These are phyloP conservation scores for Latrodectus hesperus DNA, from an alignment of 2,888 invertebrate species.

Conservation along the genomic window DNA sequence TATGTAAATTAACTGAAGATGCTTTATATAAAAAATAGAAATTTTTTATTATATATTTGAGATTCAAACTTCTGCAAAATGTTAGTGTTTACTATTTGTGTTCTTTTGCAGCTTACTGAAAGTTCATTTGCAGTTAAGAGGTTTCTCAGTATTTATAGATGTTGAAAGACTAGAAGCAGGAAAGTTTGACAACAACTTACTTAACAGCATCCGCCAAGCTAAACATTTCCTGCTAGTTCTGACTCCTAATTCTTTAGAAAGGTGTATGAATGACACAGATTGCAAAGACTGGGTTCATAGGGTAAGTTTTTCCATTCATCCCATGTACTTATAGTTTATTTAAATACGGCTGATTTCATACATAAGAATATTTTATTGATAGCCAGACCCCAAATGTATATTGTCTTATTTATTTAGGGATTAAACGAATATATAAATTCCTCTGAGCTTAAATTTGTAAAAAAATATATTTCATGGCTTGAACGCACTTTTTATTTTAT, in stretches of 20 bases:
- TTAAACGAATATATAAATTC: too few species aligned
- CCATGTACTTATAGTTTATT: too few species aligned
- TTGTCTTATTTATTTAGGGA: too few species aligned
- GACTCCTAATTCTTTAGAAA: conserved; percentile 94
- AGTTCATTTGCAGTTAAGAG: conserved; percentile 95
- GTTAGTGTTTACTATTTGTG: too few species aligned
- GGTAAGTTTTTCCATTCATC: conserved; percentile 79
- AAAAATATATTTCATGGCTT: too few species aligned
- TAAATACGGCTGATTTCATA: too few species aligned
- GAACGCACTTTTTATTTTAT: too few species aligned
- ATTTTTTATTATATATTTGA: background rate
- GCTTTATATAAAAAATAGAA: background rate
- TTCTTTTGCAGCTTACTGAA: conserved; percentile 80
- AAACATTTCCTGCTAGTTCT: conserved; percentile 97
- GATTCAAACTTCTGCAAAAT: too few species aligned
- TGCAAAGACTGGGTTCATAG: conserved; percentile 99
- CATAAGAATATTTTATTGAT: too few species aligned
- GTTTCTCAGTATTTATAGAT: conserved; percentile 98
- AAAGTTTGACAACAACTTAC: conserved; percentile 97
- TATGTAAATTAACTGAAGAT: background rate
- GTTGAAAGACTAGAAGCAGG: conserved; percentile 98
- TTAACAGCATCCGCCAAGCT: conserved; percentile 97
- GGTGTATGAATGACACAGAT: conserved; percentile 92
- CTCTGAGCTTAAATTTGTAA: too few species aligned
- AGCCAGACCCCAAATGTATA: too few species aligned